Conservation (phyloP, 2,797 vertebrate genomes). For the Oreonectes daqikongensis region DNA sequence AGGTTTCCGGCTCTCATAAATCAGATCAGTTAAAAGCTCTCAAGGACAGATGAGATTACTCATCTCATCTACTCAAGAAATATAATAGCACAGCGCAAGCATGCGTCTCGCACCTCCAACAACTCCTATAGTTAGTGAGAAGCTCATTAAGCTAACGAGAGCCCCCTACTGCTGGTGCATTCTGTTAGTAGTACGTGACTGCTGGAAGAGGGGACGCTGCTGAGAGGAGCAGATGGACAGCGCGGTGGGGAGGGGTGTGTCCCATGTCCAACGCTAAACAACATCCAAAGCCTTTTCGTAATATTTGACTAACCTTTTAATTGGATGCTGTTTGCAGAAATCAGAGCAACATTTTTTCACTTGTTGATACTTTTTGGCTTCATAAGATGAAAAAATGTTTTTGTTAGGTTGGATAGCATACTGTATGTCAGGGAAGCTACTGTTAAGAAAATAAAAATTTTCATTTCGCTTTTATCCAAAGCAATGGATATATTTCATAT, state of each 20-base stretch:
- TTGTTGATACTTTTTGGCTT: not conserved
- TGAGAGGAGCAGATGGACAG: slow-evolving; percentile 67
- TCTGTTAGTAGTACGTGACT: slow-evolving; percentile 61
- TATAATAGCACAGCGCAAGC: slow-evolving; percentile 46
- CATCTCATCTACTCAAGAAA: slow-evolving; percentile 54
- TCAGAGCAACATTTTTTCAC: not conserved
- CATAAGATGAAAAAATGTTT: not conserved
- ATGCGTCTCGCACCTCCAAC: slow-evolving; percentile 44
- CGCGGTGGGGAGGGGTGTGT: slow-evolving; percentile 47
- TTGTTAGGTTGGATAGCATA: not conserved
- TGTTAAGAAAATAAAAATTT: too few relatives aligned
- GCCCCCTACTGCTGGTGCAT: slow-evolving; percentile 57
- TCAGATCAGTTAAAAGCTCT: slow-evolving; percentile 44
- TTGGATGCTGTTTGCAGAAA: slow-evolving; percentile 17
- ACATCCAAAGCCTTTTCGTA: slow-evolving; percentile 9
- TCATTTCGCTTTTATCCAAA: too few relatives aligned
- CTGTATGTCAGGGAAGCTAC: too few relatives aligned
- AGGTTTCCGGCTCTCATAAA: not conserved
- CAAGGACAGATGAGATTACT: slow-evolving; percentile 50
- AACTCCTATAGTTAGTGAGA: slow-evolving; percentile 58
- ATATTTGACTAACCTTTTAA: slow-evolving; percentile 20
- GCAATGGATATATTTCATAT: too few relatives aligned
- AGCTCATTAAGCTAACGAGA: slow-evolving; percentile 72
- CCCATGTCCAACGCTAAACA: slow-evolving; percentile 5
- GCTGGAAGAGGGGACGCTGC: slow-evolving; percentile 54